Base-by-base conservation (phyloP, 1,140 invertebrate species). In the Orius insidiosus region DNA sequence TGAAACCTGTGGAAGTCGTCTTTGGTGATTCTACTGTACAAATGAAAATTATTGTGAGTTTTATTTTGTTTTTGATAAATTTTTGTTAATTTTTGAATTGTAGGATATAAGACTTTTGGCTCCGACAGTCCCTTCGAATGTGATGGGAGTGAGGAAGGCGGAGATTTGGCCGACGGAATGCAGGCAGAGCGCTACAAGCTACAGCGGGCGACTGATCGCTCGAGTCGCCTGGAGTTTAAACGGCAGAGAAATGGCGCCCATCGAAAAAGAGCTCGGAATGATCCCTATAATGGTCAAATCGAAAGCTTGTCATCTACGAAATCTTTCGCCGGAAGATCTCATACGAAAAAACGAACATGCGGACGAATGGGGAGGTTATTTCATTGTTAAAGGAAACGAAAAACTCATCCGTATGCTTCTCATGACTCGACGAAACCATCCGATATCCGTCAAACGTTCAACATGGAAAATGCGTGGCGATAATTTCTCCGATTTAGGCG, bases 321-420 rank as follows among this genome's bases (percentile, higher is more conserved):
- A 74, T 40, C 60, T 92, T 52, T 71, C 58, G 16, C 88, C 89
- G 0, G 59, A 70, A 51, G 65, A 92, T 53, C 67, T 97, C 47
- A 68, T 96, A 2, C 57, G 70, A 41, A 69, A 74, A 45, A 82
- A 84, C 48, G 92, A 97, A 64, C 89, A 95, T 60, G 78, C 79
- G 54, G 78, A 85, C 55, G 92, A 97, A 64, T 92, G 87, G 78
- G 93, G 94, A 37, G 94, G 94, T 18, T 97, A 95, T 64, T 98
- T 96, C 62, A 70, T 98, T 18, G 67, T 94, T 0, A 93, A 92
- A 60, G 93, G 90, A 10, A 77, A 87, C 55, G 90, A 97, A 60
- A 78, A 80, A 58, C 58, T 95, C 1, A 69, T 93, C 3, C 71
- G 93, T 52, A 86, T 96, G 78, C 61, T 96, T 8, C 62, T 92